A percentile compares a stretch with the other conserved stretches of the same genome.
These are phyloP conservation scores for Zele albiditarsus DNA, from an alignment of 2,888 invertebrate genomes.

Conservation along the genomic window DNA sequence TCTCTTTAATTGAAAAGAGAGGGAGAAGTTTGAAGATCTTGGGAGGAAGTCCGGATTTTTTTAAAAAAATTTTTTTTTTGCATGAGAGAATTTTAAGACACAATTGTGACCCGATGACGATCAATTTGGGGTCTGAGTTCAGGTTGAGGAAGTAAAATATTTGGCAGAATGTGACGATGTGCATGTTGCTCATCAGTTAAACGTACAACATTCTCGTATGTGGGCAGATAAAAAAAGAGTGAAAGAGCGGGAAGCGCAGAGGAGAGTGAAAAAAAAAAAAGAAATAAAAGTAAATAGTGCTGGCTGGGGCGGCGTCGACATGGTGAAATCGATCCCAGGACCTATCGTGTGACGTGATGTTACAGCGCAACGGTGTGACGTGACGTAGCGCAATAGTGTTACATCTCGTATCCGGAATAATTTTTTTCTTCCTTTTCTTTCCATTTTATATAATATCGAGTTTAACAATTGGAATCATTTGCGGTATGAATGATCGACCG, in stretches of 20 bases:
- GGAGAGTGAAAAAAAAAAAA: slow-evolving; percentile 5
- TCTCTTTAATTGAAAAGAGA: background rate
- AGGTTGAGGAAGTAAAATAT: slow-evolving; percentile 14
- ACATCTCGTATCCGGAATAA: background rate
- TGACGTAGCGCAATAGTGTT: background rate
- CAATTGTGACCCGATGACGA: slow-evolving; percentile 13
- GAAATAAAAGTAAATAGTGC: slow-evolving; percentile 10
- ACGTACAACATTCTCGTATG: slow-evolving; percentile 22
- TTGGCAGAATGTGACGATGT: slow-evolving; percentile 32
- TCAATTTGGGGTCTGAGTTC: slow-evolving; percentile 14
- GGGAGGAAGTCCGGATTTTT: background rate
- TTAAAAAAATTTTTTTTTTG: background rate
- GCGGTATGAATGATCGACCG: background rate
- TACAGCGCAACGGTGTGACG: slow-evolving; percentile 16
- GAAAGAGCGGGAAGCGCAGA: background rate
- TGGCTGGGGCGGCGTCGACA: slow-evolving; percentile 25
- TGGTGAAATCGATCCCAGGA: slow-evolving; percentile 21
- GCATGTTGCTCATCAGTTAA: slow-evolving; percentile 33
- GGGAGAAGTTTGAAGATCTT: slow-evolving; percentile 8
- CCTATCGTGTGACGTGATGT: slow-evolving; percentile 16
- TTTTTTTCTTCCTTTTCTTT: background rate
- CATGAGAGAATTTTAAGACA: slow-evolving; percentile 8
- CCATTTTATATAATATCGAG: background rate
- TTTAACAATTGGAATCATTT: background rate
- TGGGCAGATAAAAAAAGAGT: background rate